Base-by-base conservation (phyloP, 2,888 invertebrate species). In the Diploptera punctata region DNA sequence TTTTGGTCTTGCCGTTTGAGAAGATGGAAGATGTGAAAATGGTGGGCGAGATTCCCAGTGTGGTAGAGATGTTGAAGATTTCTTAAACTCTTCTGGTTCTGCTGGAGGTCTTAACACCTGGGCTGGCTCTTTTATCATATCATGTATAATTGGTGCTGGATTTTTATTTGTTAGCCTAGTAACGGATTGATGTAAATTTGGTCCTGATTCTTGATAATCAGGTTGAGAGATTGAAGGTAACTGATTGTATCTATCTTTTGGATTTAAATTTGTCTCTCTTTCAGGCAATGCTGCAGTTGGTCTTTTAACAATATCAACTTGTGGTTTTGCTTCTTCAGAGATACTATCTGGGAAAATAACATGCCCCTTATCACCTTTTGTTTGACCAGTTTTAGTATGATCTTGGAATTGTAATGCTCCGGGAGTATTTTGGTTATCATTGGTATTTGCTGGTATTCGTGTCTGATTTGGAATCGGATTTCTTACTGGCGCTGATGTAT, bases 1-100 rank as follows among this genome's bases (percentile, higher is more conserved):
- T 31, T 73, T 71, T 47, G 73, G 73, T 33, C 76, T 72, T 69
- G 77, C 74, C 60, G 80, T 80, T 72, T 79, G 78, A 33, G 60
- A 49, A 18, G 29, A 43, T 18, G 19, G 49, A 26, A 72, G 29
- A 57, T 73, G 67, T 2, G 72, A 73, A n/a, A 71, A 67, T 19
- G 68, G 62, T 4, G 68, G 61, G 1, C 47, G 61, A 3, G 47
- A 26, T 2, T 24, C 47, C 47, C 26, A 75, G 38, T 44, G 38
- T 1, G 1, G 26, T 47, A 10, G 26, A 16, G 62, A 43, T 3
- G 19, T 24, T 47, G 26, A 5, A 7, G 1, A 47, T 29, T 29
- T 1, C 52, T 19, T 47, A 4, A 61, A 18, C 24, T 19, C 21
- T 49, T 49, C 68, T 24, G 72, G 72, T 38, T 72, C 73, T 33